phyloP scores from a whole-genome alignment of 2,113 vertebrate species.

The human (Homo sapiens) region GRCh38 chr13:30916501-30917000 shows the following conservation, averaged over 20 bases:
- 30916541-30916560: rapidly evolving
- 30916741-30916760: neutral
- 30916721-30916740: neutral
- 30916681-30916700: neutral
- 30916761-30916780: neutral
- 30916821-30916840: neutral
- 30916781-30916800: neutral
- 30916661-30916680: neutral
- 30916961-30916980: neutral
- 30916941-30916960: neutral
- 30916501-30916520: neutral
- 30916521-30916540: neutral
- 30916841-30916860: neutral
- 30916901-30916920: neutral
- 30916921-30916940: neutral
- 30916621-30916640: neutral
- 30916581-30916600: rapidly evolving
- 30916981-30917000: neutral
- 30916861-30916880: neutral
- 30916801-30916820: neutral
- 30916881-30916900: neutral
- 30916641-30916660: neutral
- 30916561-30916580: neutral
- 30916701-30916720: neutral
- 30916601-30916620: neutral